Evolutionary conservation across 2,888 invertebrate genomes (phyloP).

Genomic region (Toxonevra muliebris): DNA sequence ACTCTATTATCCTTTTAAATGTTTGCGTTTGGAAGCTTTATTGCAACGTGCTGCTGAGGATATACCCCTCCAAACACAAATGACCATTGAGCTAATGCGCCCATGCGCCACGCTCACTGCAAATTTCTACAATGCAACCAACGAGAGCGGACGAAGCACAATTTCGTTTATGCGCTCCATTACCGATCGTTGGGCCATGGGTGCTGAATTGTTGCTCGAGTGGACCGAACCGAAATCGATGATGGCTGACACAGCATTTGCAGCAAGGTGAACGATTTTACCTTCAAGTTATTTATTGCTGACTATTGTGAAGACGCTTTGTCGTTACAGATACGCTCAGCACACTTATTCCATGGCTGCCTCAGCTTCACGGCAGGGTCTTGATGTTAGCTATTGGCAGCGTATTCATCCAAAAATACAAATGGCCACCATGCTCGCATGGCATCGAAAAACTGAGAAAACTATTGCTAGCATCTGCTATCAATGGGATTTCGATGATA

Average conservation of each 20-base stretch:
- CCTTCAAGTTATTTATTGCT: no score
- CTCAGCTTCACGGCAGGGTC: conserved; percentile 56
- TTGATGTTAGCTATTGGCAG: conserved; percentile 64
- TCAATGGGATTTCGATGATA: conserved; percentile 60
- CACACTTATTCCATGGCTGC: conserved; percentile 55
- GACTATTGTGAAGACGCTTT: background rate
- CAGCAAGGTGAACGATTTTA: conserved; percentile 46
- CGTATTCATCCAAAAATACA: conserved; percentile 59
- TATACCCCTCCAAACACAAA: conserved; percentile 49
- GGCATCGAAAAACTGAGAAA: conserved; percentile 53
- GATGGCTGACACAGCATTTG: conserved; percentile 54
- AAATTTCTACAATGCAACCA: conserved; percentile 56
- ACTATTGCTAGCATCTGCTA: conserved; percentile 61
- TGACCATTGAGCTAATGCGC: conserved; percentile 53
- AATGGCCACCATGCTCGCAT: conserved; percentile 59
- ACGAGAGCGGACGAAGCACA: conserved; percentile 55
- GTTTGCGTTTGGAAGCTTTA: conserved; percentile 51
- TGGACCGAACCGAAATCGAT: conserved; percentile 53
- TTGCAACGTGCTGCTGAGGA: conserved; percentile 51
- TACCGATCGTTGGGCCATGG: conserved; percentile 55
- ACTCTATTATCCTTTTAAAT: conserved; percentile 56
- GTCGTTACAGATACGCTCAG: conserved; percentile 49
- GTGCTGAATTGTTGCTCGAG: conserved; percentile 59
- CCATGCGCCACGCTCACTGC: conserved; percentile 55
- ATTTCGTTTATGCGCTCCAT: conserved; percentile 59